Base-by-base conservation (phyloP, 2,113 vertebrate species). In the Phocoena sinus region DNA sequence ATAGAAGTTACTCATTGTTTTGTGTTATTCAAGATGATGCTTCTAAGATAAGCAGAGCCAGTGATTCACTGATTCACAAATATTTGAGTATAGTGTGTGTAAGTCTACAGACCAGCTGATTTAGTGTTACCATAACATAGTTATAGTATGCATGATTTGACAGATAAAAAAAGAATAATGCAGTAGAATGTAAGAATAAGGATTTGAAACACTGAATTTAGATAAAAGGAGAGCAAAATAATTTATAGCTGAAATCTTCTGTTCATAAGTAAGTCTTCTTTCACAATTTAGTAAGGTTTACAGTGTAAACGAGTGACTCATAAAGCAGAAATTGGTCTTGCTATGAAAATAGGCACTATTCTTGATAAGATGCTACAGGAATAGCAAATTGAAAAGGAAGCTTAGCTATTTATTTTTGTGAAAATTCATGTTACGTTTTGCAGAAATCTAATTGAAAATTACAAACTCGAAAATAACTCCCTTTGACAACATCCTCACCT, bases 391-490 rank as follows among this genome's bases (percentile, higher is more conserved):
- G 33, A 68, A 87, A 53, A 13, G n/a, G 11, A 47, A 93, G 0
- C 31, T 67, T 21, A 60, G 41, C 67, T 92, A 36, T 36, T 47
- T 58, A 56, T 60, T 90, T 79, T 62, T 56, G 84, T 97, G 41
- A 53, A 94, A 73, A 80, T 81, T 96, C 44, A 74, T 62, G 38
- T 28, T 82, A 77, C 74, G 17, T 77, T 95, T 92, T 87, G 28
- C 31, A 44, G 70, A 93, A 96, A 95, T 1, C 0, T 82, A 70
- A 93, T 31, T 91, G 77, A 96, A 60, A 96, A 65, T 50, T 31
- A 50, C 1, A 96, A 65, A 94, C 28, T 93, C 95, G 41, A 82
- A 98, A 96, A 97, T 53, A 80, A 84, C 38, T 95, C 81, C n/a
- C 44, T 60, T 92, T 62, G 33, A 93, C 74, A 84, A 31, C 1